Conservation (phyloP, 2,113 vertebrate species). For the Halcyon malimbica region DNA sequence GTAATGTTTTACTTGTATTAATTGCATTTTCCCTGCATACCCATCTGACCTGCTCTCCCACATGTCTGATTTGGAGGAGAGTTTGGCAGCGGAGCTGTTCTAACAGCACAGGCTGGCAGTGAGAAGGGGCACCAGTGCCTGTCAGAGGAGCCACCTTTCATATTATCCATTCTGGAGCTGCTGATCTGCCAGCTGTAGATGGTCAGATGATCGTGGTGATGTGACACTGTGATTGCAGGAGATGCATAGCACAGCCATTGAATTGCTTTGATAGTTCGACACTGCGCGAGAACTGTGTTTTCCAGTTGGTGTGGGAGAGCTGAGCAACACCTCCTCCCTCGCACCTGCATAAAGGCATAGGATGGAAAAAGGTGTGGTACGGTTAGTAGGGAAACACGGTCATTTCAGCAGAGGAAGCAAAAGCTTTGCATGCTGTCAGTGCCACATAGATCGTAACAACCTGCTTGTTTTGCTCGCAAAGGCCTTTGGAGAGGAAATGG, state of each 20-base stretch:
- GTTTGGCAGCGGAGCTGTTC: neutral
- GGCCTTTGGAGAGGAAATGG: slow-evolving; percentile 3
- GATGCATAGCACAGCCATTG: neutral
- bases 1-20: neutral
- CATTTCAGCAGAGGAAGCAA: neutral
- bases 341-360: neutral
- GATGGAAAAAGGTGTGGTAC: neutral
- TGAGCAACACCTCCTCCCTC: neutral
- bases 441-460: neutral
- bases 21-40: neutral
- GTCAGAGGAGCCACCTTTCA: neutral
- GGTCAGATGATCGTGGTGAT: neutral
- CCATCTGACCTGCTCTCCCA: neutral
- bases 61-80: neutral
- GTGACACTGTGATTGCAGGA: neutral
- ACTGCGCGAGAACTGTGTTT: neutral
- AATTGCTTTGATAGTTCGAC: neutral
- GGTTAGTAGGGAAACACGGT: neutral
- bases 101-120: neutral
- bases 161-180: neutral
- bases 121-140: neutral
- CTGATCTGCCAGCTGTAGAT: neutral
- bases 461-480: neutral
- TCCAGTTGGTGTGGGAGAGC: neutral
- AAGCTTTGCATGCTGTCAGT: neutral